Percentiles rank a stretch among this genome's conserved stretches.
These are phyloP conservation scores for Rachycentron canadum DNA, from an alignment of 2,797 vertebrate genomes.

Conservation along the genomic window DNA sequence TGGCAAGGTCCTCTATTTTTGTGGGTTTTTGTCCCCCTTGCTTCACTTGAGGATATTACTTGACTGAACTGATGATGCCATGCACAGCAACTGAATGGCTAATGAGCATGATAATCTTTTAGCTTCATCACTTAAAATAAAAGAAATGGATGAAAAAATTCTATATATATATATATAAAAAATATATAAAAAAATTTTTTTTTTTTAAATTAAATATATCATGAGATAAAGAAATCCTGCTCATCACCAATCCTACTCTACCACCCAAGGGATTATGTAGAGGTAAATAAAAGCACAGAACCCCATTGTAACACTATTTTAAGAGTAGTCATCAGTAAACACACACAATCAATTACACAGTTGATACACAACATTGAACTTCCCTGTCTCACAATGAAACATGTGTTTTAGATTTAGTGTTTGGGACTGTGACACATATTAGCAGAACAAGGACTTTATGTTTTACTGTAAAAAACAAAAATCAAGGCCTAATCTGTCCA, in stretches of 20 bases:
- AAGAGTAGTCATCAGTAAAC: neutral
- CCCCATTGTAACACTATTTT: neutral
- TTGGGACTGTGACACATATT: too few relatives aligned
- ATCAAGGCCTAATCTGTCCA: too few relatives aligned
- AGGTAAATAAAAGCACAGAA: neutral
- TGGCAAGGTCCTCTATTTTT: slow-evolving; percentile 37
- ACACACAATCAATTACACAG: neutral
- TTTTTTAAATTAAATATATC: too few relatives aligned
- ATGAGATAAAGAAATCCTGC: neutral
- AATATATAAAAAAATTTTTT: too few relatives aligned
- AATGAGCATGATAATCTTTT: slow-evolving; percentile 50
- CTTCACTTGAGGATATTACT: slow-evolving; percentile 54
- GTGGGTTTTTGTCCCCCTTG: neutral
- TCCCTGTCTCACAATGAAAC: neutral
- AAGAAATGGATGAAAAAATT: neutral
- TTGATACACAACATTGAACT: neutral
- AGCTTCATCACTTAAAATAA: slow-evolving; percentile 27
- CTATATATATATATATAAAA: too few relatives aligned
- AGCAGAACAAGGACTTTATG: too few relatives aligned
- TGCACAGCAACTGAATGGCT: slow-evolving; percentile 53
- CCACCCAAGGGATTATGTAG: neutral
- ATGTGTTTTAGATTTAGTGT: neutral
- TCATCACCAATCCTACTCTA: neutral
- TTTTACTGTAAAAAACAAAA: too few relatives aligned
- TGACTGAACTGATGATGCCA: slow-evolving; percentile 51